Percentiles rank a stretch among this genome's conserved stretches.
Evolutionary conservation across 2,113 vertebrate genomes (phyloP).

Genomic region (Electrona antarctica): DNA sequence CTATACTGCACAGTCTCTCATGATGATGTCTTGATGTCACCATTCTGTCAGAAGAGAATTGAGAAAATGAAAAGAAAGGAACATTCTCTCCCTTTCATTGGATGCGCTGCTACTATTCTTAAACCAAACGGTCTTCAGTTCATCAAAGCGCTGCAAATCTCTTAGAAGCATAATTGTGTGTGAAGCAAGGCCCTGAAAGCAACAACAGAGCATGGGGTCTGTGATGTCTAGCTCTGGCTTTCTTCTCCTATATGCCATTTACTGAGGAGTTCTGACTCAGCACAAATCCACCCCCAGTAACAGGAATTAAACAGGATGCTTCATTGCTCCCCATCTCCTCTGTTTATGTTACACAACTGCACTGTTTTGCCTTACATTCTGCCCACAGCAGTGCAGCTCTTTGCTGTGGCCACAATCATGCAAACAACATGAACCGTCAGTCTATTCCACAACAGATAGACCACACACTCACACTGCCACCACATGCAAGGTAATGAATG

Average conservation of each 20-base stretch:
- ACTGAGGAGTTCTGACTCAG: slow-evolving; percentile 55
- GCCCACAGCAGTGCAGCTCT: not conserved
- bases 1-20: slow-evolving; percentile 32
- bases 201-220: slow-evolving; percentile 13
- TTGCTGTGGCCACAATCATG: too few species aligned
- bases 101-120: slow-evolving; percentile 4
- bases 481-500: too few species aligned
- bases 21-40: slow-evolving; percentile 26
- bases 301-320: slow-evolving; percentile 43
- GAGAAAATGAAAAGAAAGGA: slow-evolving; percentile 25
- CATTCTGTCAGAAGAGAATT: slow-evolving; percentile 16
- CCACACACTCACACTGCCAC: too few species aligned
- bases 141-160: slow-evolving; percentile 29
- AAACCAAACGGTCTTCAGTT: slow-evolving; percentile 30
- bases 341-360: slow-evolving; percentile 22
- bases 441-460: too few species aligned
- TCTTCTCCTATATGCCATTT: slow-evolving; percentile 32
- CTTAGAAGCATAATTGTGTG: slow-evolving; percentile 19
- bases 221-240: slow-evolving; percentile 15
- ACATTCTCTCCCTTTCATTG: slow-evolving; percentile 25
- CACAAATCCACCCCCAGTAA: slow-evolving; percentile 36
- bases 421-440: too few species aligned
- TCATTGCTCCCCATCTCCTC: slow-evolving; percentile 4
- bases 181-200: slow-evolving; percentile 11
- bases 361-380: slow-evolving; percentile 4